Conservation (phyloP, 37 sponge, comb jelly and placozoan species). For the Haliclona indistincta region DNA sequence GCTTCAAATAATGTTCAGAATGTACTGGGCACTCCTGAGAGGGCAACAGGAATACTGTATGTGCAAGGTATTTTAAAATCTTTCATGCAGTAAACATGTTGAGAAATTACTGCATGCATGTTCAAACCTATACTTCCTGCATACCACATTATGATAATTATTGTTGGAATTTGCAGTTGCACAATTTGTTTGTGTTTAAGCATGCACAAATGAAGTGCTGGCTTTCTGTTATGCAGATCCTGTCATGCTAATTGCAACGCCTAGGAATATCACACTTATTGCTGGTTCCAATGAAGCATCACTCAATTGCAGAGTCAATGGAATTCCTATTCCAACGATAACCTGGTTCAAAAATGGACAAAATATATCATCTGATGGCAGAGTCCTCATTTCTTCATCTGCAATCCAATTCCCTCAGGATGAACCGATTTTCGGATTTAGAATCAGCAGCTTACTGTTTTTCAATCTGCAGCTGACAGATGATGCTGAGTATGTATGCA, state of each 20-base stretch:
- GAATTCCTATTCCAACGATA: background rate
- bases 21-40: constrained; percentile 3
- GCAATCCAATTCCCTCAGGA: background rate
- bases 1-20: constrained; percentile 2
- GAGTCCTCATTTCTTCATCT: too few relatives aligned
- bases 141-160: too few relatives aligned
- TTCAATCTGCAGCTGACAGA: background rate
- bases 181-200: too few relatives aligned
- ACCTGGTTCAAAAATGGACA: constrained; percentile 7
- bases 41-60: background rate
- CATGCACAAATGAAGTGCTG: too few relatives aligned
- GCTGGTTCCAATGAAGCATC: background rate
- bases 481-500: constrained; percentile 6
- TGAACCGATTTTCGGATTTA: background rate
- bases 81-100: too few relatives aligned
- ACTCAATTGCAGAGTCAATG: background rate
- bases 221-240: constrained; percentile 1
- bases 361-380: too few relatives aligned
- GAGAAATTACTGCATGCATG: too few relatives aligned
- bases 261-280: background rate
- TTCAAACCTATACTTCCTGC: too few relatives aligned
- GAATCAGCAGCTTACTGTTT: background rate
- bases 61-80: constrained; percentile 1
- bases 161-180: too few relatives aligned
- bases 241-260: background rate